Conservation (phyloP, 2,888 invertebrate genomes). For the Pilophorus perplexus region DNA sequence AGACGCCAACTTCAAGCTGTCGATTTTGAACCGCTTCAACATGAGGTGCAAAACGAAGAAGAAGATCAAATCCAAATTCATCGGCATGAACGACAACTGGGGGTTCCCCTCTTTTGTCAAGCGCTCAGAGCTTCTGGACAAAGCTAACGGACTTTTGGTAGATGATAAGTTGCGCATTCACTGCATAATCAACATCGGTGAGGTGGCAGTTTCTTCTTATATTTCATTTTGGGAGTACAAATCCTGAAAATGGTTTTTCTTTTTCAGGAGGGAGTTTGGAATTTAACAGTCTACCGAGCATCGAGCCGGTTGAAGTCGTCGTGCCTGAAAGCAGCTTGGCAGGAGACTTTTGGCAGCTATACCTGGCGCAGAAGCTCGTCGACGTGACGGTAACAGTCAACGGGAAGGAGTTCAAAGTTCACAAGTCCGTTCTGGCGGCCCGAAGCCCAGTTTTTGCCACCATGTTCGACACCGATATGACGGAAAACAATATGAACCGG, state of each 20-base stretch:
- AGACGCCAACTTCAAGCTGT: not conserved
- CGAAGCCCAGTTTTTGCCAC: slow-evolving; percentile 12
- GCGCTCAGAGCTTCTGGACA: not conserved
- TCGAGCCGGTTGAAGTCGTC: too few relatives aligned
- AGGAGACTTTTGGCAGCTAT: slow-evolving; percentile 1
- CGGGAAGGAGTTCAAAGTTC: slow-evolving; percentile 2
- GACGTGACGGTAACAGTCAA: slow-evolving; percentile 1
- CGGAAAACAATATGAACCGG: not conserved
- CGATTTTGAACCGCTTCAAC: not conserved
- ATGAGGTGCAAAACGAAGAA: not conserved
- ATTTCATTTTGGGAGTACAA: too few relatives aligned
- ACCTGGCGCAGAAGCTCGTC: not conserved
- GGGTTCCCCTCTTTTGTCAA: not conserved
- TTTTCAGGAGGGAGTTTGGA: not conserved
- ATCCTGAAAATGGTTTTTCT: too few relatives aligned
- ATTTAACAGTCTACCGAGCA: not conserved
- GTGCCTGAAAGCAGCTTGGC: slow-evolving; percentile 4
- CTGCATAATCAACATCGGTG: slow-evolving; percentile 2
- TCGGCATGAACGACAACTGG: not conserved
- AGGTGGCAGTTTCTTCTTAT: too few relatives aligned
- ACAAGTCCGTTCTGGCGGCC: slow-evolving; percentile 1
- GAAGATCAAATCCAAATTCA: not conserved
- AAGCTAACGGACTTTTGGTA: not conserved
- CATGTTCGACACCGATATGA: slow-evolving; percentile 16
- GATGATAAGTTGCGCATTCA: not conserved